A percentile compares a stretch with the other conserved stretches of the same genome.
Evolutionary conservation across 2,888 invertebrate species (phyloP).

Genomic region (Epinotia demarniana): DNA sequence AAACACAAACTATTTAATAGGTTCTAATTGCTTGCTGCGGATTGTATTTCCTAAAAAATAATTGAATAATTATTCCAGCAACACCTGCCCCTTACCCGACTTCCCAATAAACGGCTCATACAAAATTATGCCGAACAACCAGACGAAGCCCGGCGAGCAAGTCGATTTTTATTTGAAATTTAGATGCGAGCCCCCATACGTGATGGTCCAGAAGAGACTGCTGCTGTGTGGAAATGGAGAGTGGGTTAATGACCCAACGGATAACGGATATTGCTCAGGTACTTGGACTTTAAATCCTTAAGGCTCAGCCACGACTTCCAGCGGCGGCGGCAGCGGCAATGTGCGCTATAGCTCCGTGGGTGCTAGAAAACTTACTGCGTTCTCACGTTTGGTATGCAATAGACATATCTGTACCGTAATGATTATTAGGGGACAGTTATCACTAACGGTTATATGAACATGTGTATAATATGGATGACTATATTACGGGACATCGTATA

Average conservation of each 20-base stretch:
- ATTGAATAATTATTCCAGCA: not conserved
- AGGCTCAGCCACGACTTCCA: too few relatives aligned
- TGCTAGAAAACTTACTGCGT: too few relatives aligned
- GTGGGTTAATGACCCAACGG: not conserved
- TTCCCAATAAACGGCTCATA: not conserved
- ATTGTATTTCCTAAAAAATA: not conserved
- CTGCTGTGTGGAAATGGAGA: not conserved
- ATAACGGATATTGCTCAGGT: constrained; percentile 10
- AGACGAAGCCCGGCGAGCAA: not conserved
- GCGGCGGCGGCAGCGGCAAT: too few relatives aligned
- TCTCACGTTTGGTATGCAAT: too few relatives aligned
- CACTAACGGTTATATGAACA: not conserved
- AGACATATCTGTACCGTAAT: too few relatives aligned
- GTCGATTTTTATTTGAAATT: not conserved
- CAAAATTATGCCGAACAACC: not conserved
- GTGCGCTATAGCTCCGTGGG: too few relatives aligned
- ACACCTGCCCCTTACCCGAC: not conserved
- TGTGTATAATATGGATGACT: too few relatives aligned
- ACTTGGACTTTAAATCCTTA: not conserved
- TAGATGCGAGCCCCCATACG: not conserved
- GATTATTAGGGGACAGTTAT: not conserved
- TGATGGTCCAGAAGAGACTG: not conserved
- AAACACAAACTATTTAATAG: too few relatives aligned
- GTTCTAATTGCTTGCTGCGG: too few relatives aligned
- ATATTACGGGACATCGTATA: too few relatives aligned